These are phyloP conservation scores for Lagodon rhomboides DNA, from an alignment of 2,797 vertebrate species.

Conservation along the genomic window DNA sequence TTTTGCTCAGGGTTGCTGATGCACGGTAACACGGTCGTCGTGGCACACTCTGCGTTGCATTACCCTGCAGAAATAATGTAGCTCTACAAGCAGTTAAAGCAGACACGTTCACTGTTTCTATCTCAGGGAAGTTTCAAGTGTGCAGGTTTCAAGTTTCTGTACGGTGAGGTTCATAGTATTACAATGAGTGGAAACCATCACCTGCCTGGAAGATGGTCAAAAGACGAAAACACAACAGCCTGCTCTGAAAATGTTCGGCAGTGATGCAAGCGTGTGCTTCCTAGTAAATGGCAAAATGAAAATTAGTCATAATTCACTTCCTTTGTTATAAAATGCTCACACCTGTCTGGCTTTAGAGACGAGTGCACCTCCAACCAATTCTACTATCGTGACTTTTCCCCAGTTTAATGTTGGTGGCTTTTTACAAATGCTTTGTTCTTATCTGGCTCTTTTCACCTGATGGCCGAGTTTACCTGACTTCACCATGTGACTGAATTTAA, in stretches of 20 bases:
- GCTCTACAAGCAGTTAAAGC: neutral
- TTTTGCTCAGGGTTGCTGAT: neutral
- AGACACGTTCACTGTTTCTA: slow-evolving; percentile 1
- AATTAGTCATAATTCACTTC: neutral
- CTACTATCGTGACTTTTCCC: neutral
- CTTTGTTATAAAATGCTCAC: neutral
- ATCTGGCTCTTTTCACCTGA: neutral
- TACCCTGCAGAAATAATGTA: neutral
- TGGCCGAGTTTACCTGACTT: neutral
- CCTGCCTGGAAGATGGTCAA: slow-evolving; percentile 3
- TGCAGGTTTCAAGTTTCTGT: slow-evolving; percentile 37
- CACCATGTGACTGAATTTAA: neutral
- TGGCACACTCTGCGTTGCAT: neutral
- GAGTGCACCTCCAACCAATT: neutral
- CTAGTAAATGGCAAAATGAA: neutral
- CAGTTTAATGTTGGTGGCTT: neutral
- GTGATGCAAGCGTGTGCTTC: neutral
- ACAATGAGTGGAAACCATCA: slow-evolving; percentile 29
- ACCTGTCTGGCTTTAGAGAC: neutral
- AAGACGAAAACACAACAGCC: neutral
- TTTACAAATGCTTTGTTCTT: neutral
- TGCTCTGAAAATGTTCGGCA: slow-evolving; percentile 13
- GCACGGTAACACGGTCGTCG: neutral
- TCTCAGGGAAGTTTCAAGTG: slow-evolving; percentile 31
- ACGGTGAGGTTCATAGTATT: slow-evolving; percentile 22